These are phyloP conservation scores for Nycticryphes semicollaris DNA, from an alignment of 2,113 vertebrate genomes.

Conservation along the genomic window DNA sequence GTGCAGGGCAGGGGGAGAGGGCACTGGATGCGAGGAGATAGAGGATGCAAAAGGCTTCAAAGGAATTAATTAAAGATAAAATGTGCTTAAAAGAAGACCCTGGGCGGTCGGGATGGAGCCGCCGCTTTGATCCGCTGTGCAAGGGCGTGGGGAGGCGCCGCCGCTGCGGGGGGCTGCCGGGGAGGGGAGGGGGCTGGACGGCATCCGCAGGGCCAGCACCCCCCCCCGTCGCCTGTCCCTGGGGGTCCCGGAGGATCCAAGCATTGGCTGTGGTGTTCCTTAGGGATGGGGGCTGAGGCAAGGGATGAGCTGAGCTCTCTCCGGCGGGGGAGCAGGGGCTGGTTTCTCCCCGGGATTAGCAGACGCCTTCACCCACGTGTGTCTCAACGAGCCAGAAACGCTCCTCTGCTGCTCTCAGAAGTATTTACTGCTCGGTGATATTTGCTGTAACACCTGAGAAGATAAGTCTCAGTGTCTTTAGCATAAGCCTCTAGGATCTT, in stretches of 20 bases:
- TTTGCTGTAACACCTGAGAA: constrained; percentile 55
- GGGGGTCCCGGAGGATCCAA: accelerated
- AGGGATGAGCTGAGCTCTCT: neutral
- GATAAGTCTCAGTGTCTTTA: constrained; percentile 37
- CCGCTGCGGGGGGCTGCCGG: accelerated
- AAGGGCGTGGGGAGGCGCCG: neutral
- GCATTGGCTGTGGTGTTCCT: neutral
- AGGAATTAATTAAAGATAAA: constrained; percentile 63
- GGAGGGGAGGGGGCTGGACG: neutral
- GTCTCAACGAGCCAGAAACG: neutral
- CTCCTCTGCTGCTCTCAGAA: neutral
- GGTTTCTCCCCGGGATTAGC: neutral
- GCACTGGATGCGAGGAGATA: neutral
- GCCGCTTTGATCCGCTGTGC: neutral
- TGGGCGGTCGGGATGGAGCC: neutral
- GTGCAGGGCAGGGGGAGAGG: neutral
- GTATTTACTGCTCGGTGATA: constrained; percentile 7
- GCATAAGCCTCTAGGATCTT: constrained; percentile 44
- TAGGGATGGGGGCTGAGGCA: neutral
- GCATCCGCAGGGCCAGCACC: neutral
- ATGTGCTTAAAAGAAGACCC: constrained; percentile 24
- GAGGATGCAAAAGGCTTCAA: constrained; percentile 27
- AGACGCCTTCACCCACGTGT: neutral
- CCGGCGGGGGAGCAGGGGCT: neutral
- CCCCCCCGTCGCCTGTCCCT: accelerated